phyloP scores from a whole-genome alignment of 2,113 vertebrate species.

The Orientallactaga bullata region DNA sequence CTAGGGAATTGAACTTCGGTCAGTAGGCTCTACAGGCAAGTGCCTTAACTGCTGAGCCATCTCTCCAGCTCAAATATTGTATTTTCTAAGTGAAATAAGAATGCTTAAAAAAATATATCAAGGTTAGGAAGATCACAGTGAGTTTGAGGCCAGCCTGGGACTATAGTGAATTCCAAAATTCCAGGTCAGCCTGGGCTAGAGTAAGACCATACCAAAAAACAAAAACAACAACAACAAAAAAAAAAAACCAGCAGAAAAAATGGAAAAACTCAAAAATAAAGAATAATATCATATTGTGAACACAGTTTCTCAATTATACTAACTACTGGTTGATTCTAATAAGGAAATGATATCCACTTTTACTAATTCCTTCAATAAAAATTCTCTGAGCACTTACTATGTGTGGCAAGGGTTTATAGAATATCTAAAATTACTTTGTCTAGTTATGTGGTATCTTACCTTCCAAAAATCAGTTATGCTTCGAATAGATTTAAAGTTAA shows the following conservation, averaged over 20 bases:
- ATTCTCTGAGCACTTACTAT: constrained; percentile 15
- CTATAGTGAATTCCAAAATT: too few species aligned
- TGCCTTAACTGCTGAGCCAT: too few species aligned
- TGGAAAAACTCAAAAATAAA: too few species aligned
- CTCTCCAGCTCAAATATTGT: not conserved
- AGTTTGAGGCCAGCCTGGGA: too few species aligned
- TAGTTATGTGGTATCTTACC: constrained; percentile 74
- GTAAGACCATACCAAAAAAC: too few species aligned
- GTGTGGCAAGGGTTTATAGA: constrained; percentile 9
- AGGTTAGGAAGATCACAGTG: too few species aligned
- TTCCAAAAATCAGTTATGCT: constrained; percentile 84
- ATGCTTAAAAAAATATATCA: not conserved
- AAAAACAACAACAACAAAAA: too few species aligned
- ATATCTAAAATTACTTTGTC: constrained; percentile 44
- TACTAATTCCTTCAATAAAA: constrained; percentile 58
- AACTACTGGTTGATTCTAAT: constrained; percentile 35
- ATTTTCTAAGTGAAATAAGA: constrained; percentile 65
- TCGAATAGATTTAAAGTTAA: constrained; percentile 75
- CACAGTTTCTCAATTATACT: constrained; percentile 7
- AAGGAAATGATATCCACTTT: constrained; percentile 50
- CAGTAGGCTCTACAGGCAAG: too few species aligned
- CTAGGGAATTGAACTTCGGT: too few species aligned
- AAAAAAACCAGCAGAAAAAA: too few species aligned
- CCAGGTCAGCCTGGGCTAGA: too few species aligned
- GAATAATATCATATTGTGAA: constrained; percentile 29